Base-by-base conservation (phyloP, 1,140 invertebrate species). In the Melitaea cinxia region DNA sequence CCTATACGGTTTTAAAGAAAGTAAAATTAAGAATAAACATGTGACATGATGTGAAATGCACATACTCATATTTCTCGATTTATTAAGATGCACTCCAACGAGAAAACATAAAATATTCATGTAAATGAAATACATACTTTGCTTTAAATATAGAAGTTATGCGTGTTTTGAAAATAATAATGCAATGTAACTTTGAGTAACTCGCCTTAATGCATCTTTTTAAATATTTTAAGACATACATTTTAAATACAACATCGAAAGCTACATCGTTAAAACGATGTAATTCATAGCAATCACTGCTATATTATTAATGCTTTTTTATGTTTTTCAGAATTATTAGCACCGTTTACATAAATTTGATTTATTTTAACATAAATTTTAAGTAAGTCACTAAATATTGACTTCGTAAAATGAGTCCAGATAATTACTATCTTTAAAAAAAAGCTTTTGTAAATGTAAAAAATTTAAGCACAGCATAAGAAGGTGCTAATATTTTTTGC, bases 191-290 rank as follows among this genome's bases (percentile, higher is more conserved):
- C 14, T 24, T 10, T 49, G 14, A 26, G 23, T 65, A 19, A 28
- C 57, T 66, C 64, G 64, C 19, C 28, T 66, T 60, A 72, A 72
- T 61, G 70, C 70, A 72, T 68, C 69, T 10, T 2, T 21, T 5
- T 15, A 52, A 56, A 50, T 30, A 26, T 49, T 61, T 42, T 28
- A 52, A 56, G 3, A 53, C 19, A 64, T 54, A 53, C 30, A 71
- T 60, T n/a, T n/a, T n/a, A n/a, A n/a, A n/a, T 59, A 56, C 70
- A 67, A 85, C 78, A 83, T 75, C 68, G 54, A 78, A 80, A 78
- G 78, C 80, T 42, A 60, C 66, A 63, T 66, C 55, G 57, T 61
- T 45, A 58, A 21, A 37, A 63, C 53, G 68, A 67, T 58, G 58
- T 52, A 55, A 63, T 57, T 69, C 24, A 70, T 73, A 65, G 63